A percentile compares a stretch with the other conserved stretches of the same genome.
Conservation (phyloP, 1,140 invertebrate species). For the Hypsibius dujardini region DNA sequence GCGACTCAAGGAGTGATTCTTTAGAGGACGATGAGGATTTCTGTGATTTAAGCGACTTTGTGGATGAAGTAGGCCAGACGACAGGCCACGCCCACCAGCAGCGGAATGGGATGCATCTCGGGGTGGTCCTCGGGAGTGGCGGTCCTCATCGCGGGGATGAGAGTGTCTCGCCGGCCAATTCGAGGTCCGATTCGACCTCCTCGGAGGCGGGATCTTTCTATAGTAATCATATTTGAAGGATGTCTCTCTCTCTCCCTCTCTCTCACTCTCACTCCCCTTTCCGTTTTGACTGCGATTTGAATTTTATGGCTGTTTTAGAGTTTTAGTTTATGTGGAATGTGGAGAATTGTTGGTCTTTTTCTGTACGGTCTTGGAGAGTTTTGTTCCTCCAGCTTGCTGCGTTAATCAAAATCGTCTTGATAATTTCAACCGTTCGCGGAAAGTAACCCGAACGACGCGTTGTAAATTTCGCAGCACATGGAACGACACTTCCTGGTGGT, state of each 20-base stretch:
- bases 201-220: conserved; percentile 17
- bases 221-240: conserved; percentile 15
- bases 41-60: background rate
- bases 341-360: too few relatives aligned
- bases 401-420: too few relatives aligned
- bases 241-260: background rate
- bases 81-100: background rate
- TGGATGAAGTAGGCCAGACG: background rate
- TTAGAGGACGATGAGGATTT: background rate
- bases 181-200: background rate
- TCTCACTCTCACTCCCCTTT: too few relatives aligned
- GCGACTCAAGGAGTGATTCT: conserved; percentile 8
- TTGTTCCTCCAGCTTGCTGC: too few relatives aligned
- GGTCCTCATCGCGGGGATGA: background rate
- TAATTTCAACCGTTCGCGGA: too few relatives aligned
- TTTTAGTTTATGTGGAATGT: too few relatives aligned
- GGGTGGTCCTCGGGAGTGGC: background rate
- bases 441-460: too few relatives aligned
- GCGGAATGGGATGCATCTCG: background rate
- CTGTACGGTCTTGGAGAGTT: too few relatives aligned
- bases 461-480: too few relatives aligned
- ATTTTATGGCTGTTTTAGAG: too few relatives aligned
- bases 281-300: too few relatives aligned
- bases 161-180: background rate
- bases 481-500: too few relatives aligned